These are phyloP conservation scores for Notocelia uddmanniana DNA, from an alignment of 2,888 invertebrate species.

Conservation along the genomic window DNA sequence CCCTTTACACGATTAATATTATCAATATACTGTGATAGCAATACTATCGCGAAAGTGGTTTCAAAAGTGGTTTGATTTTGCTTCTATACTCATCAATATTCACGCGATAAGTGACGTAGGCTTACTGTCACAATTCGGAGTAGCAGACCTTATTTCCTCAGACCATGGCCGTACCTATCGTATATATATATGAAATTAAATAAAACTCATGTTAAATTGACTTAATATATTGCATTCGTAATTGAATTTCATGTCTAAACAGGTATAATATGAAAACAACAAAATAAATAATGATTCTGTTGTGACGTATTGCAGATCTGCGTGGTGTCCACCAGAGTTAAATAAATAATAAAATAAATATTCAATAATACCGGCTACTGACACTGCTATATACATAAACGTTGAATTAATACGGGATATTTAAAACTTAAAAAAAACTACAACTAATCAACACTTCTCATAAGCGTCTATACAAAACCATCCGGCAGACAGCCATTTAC, in stretches of 20 bases:
- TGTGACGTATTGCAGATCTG: constrained; percentile 41
- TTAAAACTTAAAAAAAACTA: constrained; percentile 40
- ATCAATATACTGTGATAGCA: too few relatives aligned
- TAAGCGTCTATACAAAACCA: constrained; percentile 48
- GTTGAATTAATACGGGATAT: constrained; percentile 22
- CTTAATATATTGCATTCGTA: constrained; percentile 47
- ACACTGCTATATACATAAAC: constrained; percentile 36
- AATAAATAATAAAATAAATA: constrained; percentile 45
- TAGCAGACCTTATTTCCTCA: too few relatives aligned
- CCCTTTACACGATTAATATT: too few relatives aligned
- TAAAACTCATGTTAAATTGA: constrained; percentile 39
- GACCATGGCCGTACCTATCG: too few relatives aligned
- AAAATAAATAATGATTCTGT: constrained; percentile 44
- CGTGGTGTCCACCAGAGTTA: constrained; percentile 12
- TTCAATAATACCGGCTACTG: constrained; percentile 25
- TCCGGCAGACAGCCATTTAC: constrained; percentile 43
- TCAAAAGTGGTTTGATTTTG: too few relatives aligned
- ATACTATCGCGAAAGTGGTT: too few relatives aligned
- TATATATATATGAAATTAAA: not conserved
- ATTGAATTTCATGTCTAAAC: constrained; percentile 47
- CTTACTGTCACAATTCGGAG: too few relatives aligned
- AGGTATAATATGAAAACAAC: constrained; percentile 44
- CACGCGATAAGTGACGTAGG: too few relatives aligned
- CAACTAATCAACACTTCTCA: constrained; percentile 44
- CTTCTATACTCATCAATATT: too few relatives aligned